Base-by-base conservation (phyloP, 2,113 vertebrate genomes). In the Hoplias malabaricus region DNA sequence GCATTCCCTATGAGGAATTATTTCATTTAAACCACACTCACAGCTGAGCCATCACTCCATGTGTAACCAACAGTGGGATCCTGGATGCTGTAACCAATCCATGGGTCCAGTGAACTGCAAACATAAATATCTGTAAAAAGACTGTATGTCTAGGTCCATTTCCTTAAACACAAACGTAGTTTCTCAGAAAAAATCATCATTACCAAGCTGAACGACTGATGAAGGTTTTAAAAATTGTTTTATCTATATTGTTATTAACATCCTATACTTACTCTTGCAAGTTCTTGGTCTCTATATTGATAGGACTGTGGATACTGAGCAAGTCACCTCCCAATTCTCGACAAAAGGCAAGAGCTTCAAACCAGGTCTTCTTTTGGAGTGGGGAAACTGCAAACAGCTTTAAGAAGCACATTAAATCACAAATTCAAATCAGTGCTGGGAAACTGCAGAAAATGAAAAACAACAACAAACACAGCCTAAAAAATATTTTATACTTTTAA, bases 341-440 rank as follows among this genome's bases (percentile, higher is more conserved):
- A 76, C 97, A 99, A 69, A 92, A 99, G 54, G 88, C 89, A 77
- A 90, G 91, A 46, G 96, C 93, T n/a, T 97, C 94, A 86, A 87
- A 91, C 96, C 96, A 98, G 0, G 95, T 94, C 85, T 94, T 98
- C 88, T 91, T 93, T 1, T 80, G 1, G 0, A 6, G 4, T 74
- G 0, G 1, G 69, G 25, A 14, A 79, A 74, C 8, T 84, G 80
- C 74, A 29, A 87, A 93, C 40, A 87, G 80, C 93, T 93, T 77
- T 1, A 80, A 54, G 0, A 75, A 57, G 71, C 8, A 63, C 7
- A 63, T 1, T 31, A 19, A 63, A 31, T 2, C 57, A 61, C 46
- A 48, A 46, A 21, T 8, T 3, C n/a, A 53, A 53, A 23, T 53
- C 7, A 53, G 48, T 23, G 19, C 19, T 21, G 46, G 9, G 13